Evolutionary conservation across 2,888 invertebrate species (phyloP).

Genomic region (Helicoverpa assulta): DNA sequence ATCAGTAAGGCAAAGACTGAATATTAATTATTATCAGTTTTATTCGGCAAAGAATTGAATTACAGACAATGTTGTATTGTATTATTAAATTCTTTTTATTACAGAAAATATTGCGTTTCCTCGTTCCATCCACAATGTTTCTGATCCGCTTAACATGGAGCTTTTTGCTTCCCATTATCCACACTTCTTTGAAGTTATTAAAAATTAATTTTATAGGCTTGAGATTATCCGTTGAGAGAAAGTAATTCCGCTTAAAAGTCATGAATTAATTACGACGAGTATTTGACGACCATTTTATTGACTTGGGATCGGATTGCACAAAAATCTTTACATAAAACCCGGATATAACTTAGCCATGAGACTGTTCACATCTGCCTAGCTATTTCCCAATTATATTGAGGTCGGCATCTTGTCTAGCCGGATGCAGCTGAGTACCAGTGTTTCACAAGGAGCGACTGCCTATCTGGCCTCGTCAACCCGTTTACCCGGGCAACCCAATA

Average conservation of each 20-base stretch:
- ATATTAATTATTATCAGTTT: neutral
- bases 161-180: slow-evolving; percentile 22
- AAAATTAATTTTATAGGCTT: slow-evolving; percentile 49
- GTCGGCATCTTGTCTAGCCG: too few species aligned
- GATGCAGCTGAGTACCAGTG: too few species aligned
- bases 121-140: neutral
- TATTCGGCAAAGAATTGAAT: neutral
- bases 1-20: neutral
- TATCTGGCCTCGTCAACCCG: too few species aligned
- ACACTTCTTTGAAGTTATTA: slow-evolving; percentile 51
- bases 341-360: too few species aligned
- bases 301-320: neutral
- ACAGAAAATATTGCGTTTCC: slow-evolving; percentile 26
- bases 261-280: slow-evolving; percentile 3
- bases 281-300: slow-evolving; percentile 19
- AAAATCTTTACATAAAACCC: neutral
- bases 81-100: slow-evolving; percentile 11
- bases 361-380: too few species aligned
- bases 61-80: neutral
- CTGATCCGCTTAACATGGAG: slow-evolving; percentile 40
- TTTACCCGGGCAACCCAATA: too few species aligned
- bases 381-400: too few species aligned
- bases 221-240: slow-evolving; percentile 17
- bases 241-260: slow-evolving; percentile 15
- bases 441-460: too few species aligned